A percentile compares a stretch with the other conserved stretches of the same genome.
Evolutionary conservation across 2,888 invertebrate species (phyloP).

Genomic region (Mellilla xanthometata): DNA sequence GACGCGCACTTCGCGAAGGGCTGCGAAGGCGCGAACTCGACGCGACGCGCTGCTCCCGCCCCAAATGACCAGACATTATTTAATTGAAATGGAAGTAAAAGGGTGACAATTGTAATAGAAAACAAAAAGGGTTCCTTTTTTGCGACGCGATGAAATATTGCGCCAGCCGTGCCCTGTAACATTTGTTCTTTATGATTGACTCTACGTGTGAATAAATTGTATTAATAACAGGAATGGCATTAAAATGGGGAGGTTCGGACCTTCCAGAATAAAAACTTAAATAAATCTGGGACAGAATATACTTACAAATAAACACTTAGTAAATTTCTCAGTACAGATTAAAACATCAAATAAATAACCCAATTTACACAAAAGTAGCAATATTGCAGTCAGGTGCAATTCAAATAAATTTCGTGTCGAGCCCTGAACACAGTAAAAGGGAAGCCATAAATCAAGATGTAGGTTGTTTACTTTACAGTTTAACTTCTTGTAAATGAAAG

Average conservation of each 20-base stretch:
- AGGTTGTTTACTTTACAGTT: conserved; percentile 70
- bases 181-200: conserved; percentile 64
- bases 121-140: conserved; percentile 77
- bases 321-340: background rate
- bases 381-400: conserved; percentile 39
- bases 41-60: conserved; percentile 50
- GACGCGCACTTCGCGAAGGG: conserved; percentile 62
- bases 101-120: conserved; percentile 82
- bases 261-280: too few relatives aligned
- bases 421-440: conserved; percentile 18
- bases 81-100: conserved; percentile 80
- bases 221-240: conserved; percentile 4
- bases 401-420: conserved; percentile 41
- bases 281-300: too few relatives aligned
- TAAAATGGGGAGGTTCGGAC: too few relatives aligned
- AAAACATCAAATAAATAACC: conserved; percentile 34
- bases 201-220: conserved; percentile 23
- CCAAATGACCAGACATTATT: conserved; percentile 83
- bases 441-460: conserved; percentile 58
- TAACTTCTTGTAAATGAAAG: conserved; percentile 62
- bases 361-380: conserved; percentile 12
- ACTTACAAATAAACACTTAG: background rate
- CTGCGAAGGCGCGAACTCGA: conserved; percentile 65
- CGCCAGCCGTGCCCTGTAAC: conserved; percentile 77
- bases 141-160: conserved; percentile 75